Conservation (phyloP, 1,140 invertebrate genomes). For the Paraescarpia echinospica region DNA sequence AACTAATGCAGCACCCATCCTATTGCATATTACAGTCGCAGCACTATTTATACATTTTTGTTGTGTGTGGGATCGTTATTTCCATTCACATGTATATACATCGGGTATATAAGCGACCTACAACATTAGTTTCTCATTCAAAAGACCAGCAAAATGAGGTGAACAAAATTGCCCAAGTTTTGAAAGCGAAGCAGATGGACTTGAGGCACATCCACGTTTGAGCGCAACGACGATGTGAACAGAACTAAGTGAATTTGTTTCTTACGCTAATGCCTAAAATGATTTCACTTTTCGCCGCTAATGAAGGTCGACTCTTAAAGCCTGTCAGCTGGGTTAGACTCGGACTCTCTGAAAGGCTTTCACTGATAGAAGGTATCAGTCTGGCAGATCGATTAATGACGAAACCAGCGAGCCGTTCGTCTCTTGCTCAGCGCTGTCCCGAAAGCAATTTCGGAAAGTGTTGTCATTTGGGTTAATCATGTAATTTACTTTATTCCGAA, state of each 20-base stretch:
- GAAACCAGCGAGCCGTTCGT: background rate
- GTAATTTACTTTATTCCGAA: constrained; percentile 6
- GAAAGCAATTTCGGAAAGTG: background rate
- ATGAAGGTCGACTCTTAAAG: background rate
- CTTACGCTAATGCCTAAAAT: background rate
- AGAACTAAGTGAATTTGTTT: background rate
- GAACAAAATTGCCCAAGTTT: no score
- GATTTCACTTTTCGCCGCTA: background rate
- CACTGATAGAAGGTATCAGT: background rate
- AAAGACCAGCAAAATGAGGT: background rate
- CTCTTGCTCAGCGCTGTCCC: background rate
- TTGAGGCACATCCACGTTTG: no score
- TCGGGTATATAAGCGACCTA: no score
- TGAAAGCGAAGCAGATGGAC: no score
- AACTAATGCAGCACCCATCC: no score
- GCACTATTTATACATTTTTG: no score
- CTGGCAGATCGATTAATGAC: background rate
- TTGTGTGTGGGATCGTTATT: no score
- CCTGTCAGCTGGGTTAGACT: background rate
- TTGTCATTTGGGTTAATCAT: constrained; percentile 1
- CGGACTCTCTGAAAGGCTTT: background rate
- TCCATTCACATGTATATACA: no score
- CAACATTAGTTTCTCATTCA: no score
- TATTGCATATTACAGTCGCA: no score
- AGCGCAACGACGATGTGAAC: background rate